Evolutionary conservation across 1,140 invertebrate species (phyloP), one percentile per base, ranked within the genome.

Genomic region (Diorhabda elongata): DNA sequence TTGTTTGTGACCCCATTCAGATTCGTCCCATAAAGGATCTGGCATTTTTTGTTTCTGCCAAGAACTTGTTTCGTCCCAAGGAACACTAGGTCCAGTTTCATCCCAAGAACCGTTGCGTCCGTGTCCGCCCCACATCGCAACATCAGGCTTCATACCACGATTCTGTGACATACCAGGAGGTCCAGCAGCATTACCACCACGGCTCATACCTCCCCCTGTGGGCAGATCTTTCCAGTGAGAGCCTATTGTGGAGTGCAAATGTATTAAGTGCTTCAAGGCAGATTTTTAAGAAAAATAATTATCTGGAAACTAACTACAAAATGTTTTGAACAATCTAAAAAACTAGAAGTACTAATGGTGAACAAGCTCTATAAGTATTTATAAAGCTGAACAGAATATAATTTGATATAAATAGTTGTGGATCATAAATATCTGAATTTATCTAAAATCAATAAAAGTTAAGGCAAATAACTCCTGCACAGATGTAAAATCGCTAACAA

Each of bases 211-310:
- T 79, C 81, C 83, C 78, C 85, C 86, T 67, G 88, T 84, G 9
- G 88, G 87, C 79, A 91, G 83, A 77, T 92, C 90, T 76, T 91
- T 91, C 90, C 91, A 92, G 71, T 91, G 89, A 42, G 89, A 87
- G 61, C 80, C 81, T 68, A 76, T 73, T 78, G 64, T 43, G 43
- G n/a, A 43, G 42, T 44, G 43, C 42, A 62, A 62, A 62, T 62
- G 6, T 45, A 67, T 43, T 26, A 26, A 67, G 45, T 42, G 11
- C 41, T n/a, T 67, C 44, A 58, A 11, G 11, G 26, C 47, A 65
- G 11, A 57, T 57, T 52, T 52, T 3, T 52, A 8, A 8, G 26
- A 43, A 41, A 61, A 42, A 61, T 61, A 41, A 61, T 5, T 5
- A 41, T 61, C 26, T 61, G 26, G 41, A 61, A 61, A 61, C 9